Evolutionary conservation across 2,797 vertebrate species (phyloP).

Genomic region (Tenualosa thibaudeaui): DNA sequence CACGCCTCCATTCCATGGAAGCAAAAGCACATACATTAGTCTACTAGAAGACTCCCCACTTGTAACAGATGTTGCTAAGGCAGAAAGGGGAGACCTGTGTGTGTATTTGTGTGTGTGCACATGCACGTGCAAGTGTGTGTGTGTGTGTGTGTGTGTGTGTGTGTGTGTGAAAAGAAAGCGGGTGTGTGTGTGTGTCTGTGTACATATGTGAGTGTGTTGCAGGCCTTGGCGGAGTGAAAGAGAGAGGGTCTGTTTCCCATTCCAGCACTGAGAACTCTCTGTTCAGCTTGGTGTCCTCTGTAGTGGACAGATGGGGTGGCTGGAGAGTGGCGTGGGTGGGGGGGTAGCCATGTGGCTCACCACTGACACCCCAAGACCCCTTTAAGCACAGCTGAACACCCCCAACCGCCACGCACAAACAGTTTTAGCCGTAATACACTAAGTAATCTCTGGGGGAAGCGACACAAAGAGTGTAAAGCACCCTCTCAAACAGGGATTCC

Average conservation of each 20-base stretch:
- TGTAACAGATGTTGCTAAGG: constrained; percentile 50
- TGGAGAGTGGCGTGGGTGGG: constrained; percentile 13
- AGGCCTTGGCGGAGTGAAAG: background rate
- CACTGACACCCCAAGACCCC: background rate
- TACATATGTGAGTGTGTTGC: constrained; percentile 4
- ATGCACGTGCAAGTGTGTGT: constrained; percentile 24
- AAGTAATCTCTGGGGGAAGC: constrained; percentile 3
- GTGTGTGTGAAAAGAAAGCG: background rate
- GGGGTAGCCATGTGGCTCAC: constrained; percentile 23
- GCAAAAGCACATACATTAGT: constrained; percentile 24
- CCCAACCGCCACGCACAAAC: background rate
- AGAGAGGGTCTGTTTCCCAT: constrained; percentile 46
- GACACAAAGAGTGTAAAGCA: background rate
- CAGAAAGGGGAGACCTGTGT: constrained; percentile 20
- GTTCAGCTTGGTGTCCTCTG: constrained; percentile 32
- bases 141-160: constrained; percentile 21
- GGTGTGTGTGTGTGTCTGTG: constrained; percentile 19
- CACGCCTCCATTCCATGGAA: background rate
- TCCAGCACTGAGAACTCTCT: constrained; percentile 43
- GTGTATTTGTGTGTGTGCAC: constrained; percentile 32
- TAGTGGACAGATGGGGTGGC: background rate
- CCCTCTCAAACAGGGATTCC: background rate
- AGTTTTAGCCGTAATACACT: constrained; percentile 14
- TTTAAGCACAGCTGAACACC: constrained; percentile 34
- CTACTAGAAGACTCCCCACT: constrained; percentile 40